Conservation (phyloP, 1,140 invertebrate species). For the Elymnias hypermnestra region DNA sequence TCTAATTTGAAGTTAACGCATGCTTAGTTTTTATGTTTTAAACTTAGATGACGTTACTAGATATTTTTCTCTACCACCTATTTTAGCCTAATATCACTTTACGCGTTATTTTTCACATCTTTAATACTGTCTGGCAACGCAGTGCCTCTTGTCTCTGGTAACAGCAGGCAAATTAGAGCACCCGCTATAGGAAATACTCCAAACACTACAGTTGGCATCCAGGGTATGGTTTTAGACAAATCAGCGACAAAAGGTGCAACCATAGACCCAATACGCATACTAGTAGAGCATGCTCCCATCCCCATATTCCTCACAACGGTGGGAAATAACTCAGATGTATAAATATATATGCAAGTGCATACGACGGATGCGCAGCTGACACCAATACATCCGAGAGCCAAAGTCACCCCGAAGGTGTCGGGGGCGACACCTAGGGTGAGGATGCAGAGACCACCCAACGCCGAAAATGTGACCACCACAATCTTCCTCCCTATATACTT, state of each 20-base stretch:
- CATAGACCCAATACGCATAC: conserved; percentile 82
- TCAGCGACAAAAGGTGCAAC: conserved; percentile 80
- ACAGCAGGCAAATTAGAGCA: conserved; percentile 79
- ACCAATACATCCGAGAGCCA: conserved; percentile 68
- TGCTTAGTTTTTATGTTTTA: no score
- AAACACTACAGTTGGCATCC: conserved; percentile 83
- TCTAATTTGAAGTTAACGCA: no score
- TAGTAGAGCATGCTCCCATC: conserved; percentile 80
- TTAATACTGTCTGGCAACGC: conserved; percentile 85
- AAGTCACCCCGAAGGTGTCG: conserved; percentile 37
- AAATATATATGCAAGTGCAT: conserved; percentile 81
- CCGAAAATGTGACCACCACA: conserved; percentile 32
- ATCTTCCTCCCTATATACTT: conserved; percentile 40
- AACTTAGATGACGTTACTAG: no score
- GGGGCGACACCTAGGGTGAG: conserved; percentile 40
- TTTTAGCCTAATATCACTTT: no score
- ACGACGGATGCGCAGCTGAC: conserved; percentile 81
- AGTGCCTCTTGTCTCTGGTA: conserved; percentile 85
- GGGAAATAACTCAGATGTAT: conserved; percentile 82
- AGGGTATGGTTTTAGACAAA: conserved; percentile 53
- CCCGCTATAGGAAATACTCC: conserved; percentile 80
- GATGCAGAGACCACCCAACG: conserved; percentile 41
- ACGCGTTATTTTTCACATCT: conserved; percentile 60
- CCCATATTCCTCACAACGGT: conserved; percentile 82
- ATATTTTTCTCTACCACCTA: no score